These are phyloP conservation scores for Temnothorax longispinosus DNA, from an alignment of 1,140 invertebrate species.

Conservation along the genomic window DNA sequence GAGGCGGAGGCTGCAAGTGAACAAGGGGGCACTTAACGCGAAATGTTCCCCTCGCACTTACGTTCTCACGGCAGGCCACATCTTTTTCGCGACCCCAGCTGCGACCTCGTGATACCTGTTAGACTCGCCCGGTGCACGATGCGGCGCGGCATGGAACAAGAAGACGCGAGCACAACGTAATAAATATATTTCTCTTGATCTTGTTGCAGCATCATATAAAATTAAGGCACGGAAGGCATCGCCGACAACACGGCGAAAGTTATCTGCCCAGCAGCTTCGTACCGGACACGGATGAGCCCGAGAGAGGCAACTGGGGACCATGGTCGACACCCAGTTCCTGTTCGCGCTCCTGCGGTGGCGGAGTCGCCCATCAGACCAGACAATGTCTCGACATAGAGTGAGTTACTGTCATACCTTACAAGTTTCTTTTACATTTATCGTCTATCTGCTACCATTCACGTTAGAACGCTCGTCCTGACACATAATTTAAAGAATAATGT, in stretches of 20 bases:
- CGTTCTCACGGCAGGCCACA: conserved; percentile 63
- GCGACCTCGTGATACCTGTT: conserved; percentile 29
- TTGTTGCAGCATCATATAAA: conserved; percentile 84
- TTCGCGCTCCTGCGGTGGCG: conserved; percentile 95
- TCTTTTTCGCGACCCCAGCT: conserved; percentile 24
- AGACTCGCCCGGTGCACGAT: neutral
- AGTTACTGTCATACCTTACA: conserved; percentile 72
- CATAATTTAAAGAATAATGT: conserved; percentile 29
- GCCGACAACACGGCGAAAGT: conserved; percentile 90
- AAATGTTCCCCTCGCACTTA: conserved; percentile 22
- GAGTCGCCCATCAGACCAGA: conserved; percentile 91
- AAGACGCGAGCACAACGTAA: neutral
- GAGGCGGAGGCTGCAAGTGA: conserved; percentile 53
- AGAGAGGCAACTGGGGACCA: conserved; percentile 89
- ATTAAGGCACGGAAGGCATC: conserved; percentile 87
- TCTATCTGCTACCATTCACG: neutral
- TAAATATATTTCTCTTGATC: conserved; percentile 55
- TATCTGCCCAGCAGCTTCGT: conserved; percentile 89
- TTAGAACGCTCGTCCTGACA: neutral
- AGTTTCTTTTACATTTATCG: neutral
- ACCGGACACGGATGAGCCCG: conserved; percentile 88
- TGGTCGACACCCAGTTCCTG: conserved; percentile 93
- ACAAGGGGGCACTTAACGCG: conserved; percentile 64
- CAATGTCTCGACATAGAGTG: conserved; percentile 89
- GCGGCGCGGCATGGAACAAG: neutral